Evolutionary conservation across 1,140 invertebrate genomes (phyloP).

Genomic region (Nephila pilipes): DNA sequence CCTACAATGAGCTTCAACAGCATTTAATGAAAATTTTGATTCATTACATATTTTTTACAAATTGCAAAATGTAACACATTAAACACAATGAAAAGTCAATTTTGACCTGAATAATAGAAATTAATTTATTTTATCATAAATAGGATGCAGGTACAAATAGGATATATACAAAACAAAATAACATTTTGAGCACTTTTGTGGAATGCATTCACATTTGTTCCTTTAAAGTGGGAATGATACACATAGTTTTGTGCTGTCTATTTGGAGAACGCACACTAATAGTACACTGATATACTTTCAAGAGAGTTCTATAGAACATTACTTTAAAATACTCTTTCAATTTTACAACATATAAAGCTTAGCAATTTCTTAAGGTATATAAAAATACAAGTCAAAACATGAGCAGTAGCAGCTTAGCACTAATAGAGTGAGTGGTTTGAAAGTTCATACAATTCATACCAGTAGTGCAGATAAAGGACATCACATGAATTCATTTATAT

Average conservation of each 20-base stretch:
- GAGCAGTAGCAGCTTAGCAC: not conserved
- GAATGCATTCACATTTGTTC: constrained; percentile 51
- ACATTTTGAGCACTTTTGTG: constrained; percentile 62
- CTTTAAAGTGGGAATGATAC: constrained; percentile 40
- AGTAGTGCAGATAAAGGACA: not conserved
- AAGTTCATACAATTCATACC: constrained; percentile 7
- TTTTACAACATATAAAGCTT: constrained; percentile 30
- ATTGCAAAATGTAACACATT: not conserved
- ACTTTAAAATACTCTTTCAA: not conserved
- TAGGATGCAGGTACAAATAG: constrained; percentile 61
- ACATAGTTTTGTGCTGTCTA: constrained; percentile 25
- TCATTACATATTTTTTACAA: no score
- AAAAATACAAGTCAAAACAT: constrained; percentile 26
- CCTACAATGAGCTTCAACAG: no score
- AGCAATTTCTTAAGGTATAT: not conserved
- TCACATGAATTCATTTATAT: no score
- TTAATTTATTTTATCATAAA: constrained; percentile 65
- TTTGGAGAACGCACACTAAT: not conserved
- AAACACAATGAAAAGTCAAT: not conserved
- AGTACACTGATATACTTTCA: not conserved
- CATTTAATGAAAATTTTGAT: no score
- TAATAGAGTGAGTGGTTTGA: not conserved
- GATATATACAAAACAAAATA: constrained; percentile 66
- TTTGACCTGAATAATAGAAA: constrained; percentile 49
- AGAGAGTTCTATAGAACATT: not conserved